Evolutionary conservation across 2,797 vertebrate genomes (phyloP).

Genomic region (Notamacropus eugenii): DNA sequence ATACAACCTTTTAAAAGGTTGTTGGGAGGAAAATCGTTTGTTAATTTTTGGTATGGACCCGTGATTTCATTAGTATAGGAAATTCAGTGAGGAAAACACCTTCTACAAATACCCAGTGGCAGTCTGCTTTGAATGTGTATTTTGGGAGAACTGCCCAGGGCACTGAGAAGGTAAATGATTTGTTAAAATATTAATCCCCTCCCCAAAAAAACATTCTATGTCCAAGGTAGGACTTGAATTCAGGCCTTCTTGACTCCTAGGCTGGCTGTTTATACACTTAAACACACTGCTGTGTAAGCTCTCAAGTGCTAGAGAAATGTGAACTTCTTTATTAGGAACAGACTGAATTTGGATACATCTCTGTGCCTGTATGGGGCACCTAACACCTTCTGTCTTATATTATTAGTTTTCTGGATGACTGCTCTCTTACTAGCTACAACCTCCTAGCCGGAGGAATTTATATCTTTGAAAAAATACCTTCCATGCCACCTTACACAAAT

Average conservation of each 20-base stretch:
- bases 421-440: neutral
- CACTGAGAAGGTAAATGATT: neutral
- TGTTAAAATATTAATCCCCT: neutral
- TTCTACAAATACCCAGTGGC: too few relatives aligned
- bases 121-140: too few relatives aligned
- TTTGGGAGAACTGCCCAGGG: neutral
- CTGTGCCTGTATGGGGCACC: neutral
- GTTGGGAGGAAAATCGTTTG: neutral
- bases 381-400: neutral
- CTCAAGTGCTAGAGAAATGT: neutral
- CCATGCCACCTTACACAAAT: neutral
- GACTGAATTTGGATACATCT: neutral
- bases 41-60: neutral
- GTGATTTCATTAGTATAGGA: neutral
- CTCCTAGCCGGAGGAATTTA: neutral
- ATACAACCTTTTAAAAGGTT: neutral
- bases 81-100: too few relatives aligned
- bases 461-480: neutral
- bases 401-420: neutral
- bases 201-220: too few relatives aligned
- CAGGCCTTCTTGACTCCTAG: neutral
- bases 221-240: neutral
- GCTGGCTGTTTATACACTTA: neutral
- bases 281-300: neutral
- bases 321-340: neutral